Evolutionary conservation across 2,797 vertebrate genomes (phyloP).

Genomic region (Tokudaia tokunoshimensis): DNA sequence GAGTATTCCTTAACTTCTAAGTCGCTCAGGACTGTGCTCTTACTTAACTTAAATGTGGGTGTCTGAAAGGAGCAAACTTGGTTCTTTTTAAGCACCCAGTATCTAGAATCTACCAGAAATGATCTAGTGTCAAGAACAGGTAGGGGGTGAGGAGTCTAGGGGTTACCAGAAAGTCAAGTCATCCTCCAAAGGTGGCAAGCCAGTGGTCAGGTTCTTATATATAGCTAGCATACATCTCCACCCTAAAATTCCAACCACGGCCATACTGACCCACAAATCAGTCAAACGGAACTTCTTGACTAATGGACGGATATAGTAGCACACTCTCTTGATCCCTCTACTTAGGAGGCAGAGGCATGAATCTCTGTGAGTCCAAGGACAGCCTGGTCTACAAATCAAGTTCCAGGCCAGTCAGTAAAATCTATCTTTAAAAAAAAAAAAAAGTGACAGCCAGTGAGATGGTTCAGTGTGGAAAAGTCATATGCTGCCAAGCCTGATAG

Average conservation of each 20-base stretch:
- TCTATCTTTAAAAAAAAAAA: not conserved
- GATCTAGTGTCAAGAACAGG: constrained; percentile 6
- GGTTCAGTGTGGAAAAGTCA: not conserved
- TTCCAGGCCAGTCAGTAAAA: not conserved
- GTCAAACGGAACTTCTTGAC: constrained; percentile 42
- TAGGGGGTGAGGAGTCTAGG: not conserved
- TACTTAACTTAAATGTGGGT: constrained; percentile 17
- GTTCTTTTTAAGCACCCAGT: constrained; percentile 37
- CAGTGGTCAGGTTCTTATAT: not conserved
- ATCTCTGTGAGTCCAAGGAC: not conserved
- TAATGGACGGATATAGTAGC: not conserved
- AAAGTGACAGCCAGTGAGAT: not conserved
- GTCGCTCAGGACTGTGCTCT: not conserved
- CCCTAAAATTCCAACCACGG: constrained; percentile 41
- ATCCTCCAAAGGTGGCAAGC: not conserved
- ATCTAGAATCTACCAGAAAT: constrained; percentile 24
- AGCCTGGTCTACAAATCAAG: not conserved
- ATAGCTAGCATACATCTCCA: not conserved
- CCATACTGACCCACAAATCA: constrained; percentile 42
- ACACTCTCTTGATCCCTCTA: not conserved
- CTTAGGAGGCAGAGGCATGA: not conserved
- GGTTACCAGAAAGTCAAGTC: constrained; percentile 45
- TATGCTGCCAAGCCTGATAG: no score
- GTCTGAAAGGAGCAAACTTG: not conserved
- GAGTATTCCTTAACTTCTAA: constrained; percentile 37